These are phyloP conservation scores for Drosophila seguyi DNA, from an alignment of 1,140 invertebrate genomes.

Conservation along the genomic window DNA sequence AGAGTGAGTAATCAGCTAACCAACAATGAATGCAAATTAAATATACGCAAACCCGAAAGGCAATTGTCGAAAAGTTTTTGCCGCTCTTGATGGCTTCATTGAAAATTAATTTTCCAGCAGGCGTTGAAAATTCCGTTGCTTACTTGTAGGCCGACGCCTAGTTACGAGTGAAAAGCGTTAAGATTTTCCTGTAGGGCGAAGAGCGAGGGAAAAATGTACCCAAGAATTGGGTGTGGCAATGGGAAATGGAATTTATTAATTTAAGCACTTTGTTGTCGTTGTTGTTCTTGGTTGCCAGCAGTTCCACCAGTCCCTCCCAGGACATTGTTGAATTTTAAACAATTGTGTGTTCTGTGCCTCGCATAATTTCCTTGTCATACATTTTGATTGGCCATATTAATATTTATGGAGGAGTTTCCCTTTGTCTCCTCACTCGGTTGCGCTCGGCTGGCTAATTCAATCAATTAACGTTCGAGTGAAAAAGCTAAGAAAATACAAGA, in stretches of 20 bases:
- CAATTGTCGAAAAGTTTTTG: slow-evolving; percentile 18
- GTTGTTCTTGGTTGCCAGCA: slow-evolving; percentile 12
- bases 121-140: slow-evolving; percentile 47
- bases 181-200: background rate
- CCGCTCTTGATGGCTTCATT: slow-evolving; percentile 7
- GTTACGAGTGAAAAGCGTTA: slow-evolving; percentile 32
- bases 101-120: slow-evolving; percentile 66
- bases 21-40: slow-evolving; percentile 40
- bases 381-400: slow-evolving; percentile 73
- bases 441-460: slow-evolving; percentile 56
- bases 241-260: slow-evolving; percentile 43
- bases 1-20: slow-evolving; percentile 16
- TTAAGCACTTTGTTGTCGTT: slow-evolving; percentile 33
- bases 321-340: slow-evolving; percentile 64
- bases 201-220: background rate
- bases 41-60: slow-evolving; percentile 13
- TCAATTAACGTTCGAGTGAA: slow-evolving; percentile 63
- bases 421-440: slow-evolving; percentile 35
- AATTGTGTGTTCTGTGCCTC: slow-evolving; percentile 43
- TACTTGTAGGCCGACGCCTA: slow-evolving; percentile 58
- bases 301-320: slow-evolving; percentile 1
- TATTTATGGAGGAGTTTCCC: slow-evolving; percentile 63
- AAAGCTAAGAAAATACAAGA: slow-evolving; percentile 12
- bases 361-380: slow-evolving; percentile 79
- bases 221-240: slow-evolving; percentile 4